Evolutionary conservation across 2,797 vertebrate genomes (phyloP), one percentile per base, ranked within the genome.

Genomic region (Nothura maculosa): DNA sequence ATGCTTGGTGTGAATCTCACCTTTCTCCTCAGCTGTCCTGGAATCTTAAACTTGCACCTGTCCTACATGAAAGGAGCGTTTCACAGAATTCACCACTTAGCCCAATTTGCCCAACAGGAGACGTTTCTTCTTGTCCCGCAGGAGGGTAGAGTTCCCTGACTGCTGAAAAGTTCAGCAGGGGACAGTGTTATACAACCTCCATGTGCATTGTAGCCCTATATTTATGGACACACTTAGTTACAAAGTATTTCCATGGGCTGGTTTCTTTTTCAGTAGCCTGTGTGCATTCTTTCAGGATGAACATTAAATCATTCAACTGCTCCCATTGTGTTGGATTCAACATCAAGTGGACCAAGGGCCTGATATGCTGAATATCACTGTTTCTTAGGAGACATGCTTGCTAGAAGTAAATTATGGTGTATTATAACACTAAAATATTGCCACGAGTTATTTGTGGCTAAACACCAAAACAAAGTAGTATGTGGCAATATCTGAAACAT

Each of bases 191-290:
- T 52, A 72, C 66, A 69, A 54, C 62, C n/a, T 32, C 45, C 70
- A 55, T 58, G 67, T 40, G 42, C 85, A 74, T 38, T 89, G 79
- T 64, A 87, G 93, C 54, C 68, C 83, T 86, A 34, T 67, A 92
- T 79, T 97, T 94, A 96, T 95, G 74, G 92, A 93, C 34, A 62
- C 45, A 75, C 79, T 91, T 84, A 91, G 73, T 86, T 92, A 92
- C 79, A 85, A 70, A 85, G 95, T 96, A 94, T 96, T 96, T 96
- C 95, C 92, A 92, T 79, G 52, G 91, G n/a, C 43, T 84, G 76
- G 68, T 95, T 90, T 85, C 79, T 86, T 92, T 95, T 93, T 89
- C 90, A 96, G 79, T 61, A 93, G 87, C 43, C 86, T 93, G 57
- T 66, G 77, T 85, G 63, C 92, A 92, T 96, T 94, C 89, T 89